These are phyloP conservation scores for Sinocyclocheilus maitianheensis DNA, from an alignment of 2,113 vertebrate genomes.

Conservation along the genomic window DNA sequence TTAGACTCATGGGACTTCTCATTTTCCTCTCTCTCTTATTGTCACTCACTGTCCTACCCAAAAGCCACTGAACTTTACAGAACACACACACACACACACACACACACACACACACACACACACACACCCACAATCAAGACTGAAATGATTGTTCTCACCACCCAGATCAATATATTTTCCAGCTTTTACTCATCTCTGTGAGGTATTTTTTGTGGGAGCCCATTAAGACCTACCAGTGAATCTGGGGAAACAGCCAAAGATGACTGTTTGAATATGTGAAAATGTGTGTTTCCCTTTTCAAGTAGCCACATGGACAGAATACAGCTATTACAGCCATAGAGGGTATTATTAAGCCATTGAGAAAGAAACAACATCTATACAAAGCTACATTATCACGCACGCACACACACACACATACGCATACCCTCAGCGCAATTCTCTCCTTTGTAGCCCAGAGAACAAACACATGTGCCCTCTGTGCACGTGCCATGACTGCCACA, in stretches of 20 bases:
- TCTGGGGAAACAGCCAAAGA: neutral
- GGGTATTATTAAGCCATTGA: slow-evolving; percentile 14
- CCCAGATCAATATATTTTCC: slow-evolving; percentile 68
- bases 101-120: too few relatives aligned
- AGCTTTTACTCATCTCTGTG: slow-evolving; percentile 71
- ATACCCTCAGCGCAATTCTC: slow-evolving; percentile 93
- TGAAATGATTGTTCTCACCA: slow-evolving; percentile 72
- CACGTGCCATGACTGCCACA: slow-evolving; percentile 95
- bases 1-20: slow-evolving; percentile 32
- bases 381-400: neutral
- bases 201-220: slow-evolving; percentile 63
- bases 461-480: slow-evolving; percentile 91
- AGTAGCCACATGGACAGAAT: neutral
- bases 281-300: slow-evolving; percentile 3
- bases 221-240: slow-evolving; percentile 13
- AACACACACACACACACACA: slow-evolving; percentile 53
- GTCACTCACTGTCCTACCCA: slow-evolving; percentile 41
- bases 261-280: neutral
- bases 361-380: neutral
- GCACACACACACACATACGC: slow-evolving; percentile 40
- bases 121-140: slow-evolving; percentile 58
- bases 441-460: slow-evolving; percentile 92
- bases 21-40: slow-evolving; percentile 44
- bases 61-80: slow-evolving; percentile 35
- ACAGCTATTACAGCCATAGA: neutral